Evolutionary conservation across 2,888 invertebrate species (phyloP).

Genomic region (Stenotaenia linearis): DNA sequence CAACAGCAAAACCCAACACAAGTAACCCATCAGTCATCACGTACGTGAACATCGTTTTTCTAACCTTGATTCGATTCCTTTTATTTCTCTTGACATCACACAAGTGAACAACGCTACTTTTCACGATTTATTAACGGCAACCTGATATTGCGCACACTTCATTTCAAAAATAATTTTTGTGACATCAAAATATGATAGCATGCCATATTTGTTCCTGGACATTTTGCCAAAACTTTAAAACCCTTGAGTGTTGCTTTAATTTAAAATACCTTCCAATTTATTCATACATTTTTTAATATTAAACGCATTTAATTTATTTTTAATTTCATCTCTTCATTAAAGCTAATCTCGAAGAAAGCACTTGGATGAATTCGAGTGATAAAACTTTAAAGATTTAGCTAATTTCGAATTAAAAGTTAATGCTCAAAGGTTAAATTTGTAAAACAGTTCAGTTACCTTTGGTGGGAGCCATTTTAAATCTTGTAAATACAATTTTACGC

Average conservation of each 20-base stretch:
- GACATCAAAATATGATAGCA: background rate
- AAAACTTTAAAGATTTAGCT: too few relatives aligned
- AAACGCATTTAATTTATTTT: too few relatives aligned
- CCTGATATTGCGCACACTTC: background rate
- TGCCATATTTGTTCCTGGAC: background rate
- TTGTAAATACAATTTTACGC: too few relatives aligned
- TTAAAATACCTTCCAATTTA: background rate
- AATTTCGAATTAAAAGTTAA: too few relatives aligned
- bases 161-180: constrained; percentile 19
- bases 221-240: constrained; percentile 6
- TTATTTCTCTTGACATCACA: background rate
- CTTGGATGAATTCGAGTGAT: too few relatives aligned
- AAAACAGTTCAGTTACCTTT: too few relatives aligned
- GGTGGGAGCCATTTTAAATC: too few relatives aligned
- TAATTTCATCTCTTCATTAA: too few relatives aligned
- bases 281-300: background rate
- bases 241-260: constrained; percentile 4
- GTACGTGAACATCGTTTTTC: constrained; percentile 11
- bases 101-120: background rate
- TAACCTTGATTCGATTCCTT: constrained; percentile 2
- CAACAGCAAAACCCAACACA: constrained; percentile 2
- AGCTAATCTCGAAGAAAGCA: too few relatives aligned
- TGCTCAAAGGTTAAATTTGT: too few relatives aligned
- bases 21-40: constrained; percentile 19
- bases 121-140: constrained; percentile 1